These are phyloP conservation scores for Jaculus jaculus DNA, from an alignment of 2,113 vertebrate genomes.

Conservation along the genomic window DNA sequence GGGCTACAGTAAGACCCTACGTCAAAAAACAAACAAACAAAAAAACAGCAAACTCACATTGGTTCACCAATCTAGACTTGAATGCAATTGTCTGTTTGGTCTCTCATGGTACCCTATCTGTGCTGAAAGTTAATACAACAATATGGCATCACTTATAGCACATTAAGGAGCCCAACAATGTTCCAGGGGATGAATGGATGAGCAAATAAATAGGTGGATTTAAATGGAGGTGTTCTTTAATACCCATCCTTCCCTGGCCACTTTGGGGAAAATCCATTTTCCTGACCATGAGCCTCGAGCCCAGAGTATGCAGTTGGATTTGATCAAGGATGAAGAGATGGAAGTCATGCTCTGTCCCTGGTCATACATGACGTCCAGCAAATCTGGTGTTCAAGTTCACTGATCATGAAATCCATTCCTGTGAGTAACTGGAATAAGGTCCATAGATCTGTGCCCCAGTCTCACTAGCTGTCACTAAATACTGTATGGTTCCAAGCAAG, in stretches of 20 bases:
- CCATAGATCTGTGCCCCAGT: not conserved
- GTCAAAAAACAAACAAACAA: too few species aligned
- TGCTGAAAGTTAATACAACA: not conserved
- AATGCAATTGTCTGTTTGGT: too few species aligned
- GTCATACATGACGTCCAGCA: not conserved
- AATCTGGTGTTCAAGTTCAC: not conserved
- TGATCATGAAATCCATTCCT: not conserved
- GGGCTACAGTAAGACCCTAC: too few species aligned
- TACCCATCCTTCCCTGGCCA: not conserved
- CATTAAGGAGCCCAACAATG: too few species aligned
- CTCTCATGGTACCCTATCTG: too few species aligned
- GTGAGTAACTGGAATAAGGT: not conserved
- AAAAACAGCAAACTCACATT: too few species aligned
- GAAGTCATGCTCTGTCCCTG: not conserved
- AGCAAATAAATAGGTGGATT: too few species aligned
- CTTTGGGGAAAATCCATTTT: not conserved
- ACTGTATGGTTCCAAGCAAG: not conserved
- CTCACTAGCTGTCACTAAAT: not conserved
- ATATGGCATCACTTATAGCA: not conserved
- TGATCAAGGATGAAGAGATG: not conserved
- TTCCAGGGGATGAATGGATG: not conserved
- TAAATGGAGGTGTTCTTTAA: not conserved
- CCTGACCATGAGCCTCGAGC: not conserved
- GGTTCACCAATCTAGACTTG: too few species aligned
- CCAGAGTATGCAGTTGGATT: fast-evolving